Base-by-base conservation (phyloP, 2,888 invertebrate species). In the Drosophila pegasa region DNA sequence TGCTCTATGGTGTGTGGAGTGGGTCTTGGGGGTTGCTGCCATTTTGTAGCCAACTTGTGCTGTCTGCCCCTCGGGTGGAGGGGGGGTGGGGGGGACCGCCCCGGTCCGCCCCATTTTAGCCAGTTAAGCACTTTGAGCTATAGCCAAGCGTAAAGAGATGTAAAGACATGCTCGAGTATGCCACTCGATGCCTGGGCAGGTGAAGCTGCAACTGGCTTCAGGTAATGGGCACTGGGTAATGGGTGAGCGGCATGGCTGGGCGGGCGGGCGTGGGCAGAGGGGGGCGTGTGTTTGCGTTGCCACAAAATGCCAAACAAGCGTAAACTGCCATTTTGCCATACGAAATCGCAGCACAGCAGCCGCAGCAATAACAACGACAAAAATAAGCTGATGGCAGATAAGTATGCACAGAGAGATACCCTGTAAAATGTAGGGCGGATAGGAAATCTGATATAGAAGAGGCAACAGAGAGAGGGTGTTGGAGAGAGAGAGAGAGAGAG, bases 91-190 rank as follows among this genome's bases (percentile, higher is more conserved):
- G n/a, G n/a, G n/a, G n/a, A n/a, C 16, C 18, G n/a, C 56, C 37
- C 6, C 10, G 8, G 9, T 25, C 20, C 1, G 5, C n/a, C 14
- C 12, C 27, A 14, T 45, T 56, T 35, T 16, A 43, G 69, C 55
- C 45, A 58, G 62, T 68, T 63, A 56, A 27, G 63, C 69, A 78
- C 84, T 80, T 83, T 83, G 73, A 76, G 72, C 57, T 68, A 75
- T 71, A 87, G 27, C 71, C 85, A 88, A 88, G 85, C 85, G 85
- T 87, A 81, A 88, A 85, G 73, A 85, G 85, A 88, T 85, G 85
- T 85, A 85, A 85, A 85, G 85, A 85, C 89, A 85, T 87, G 75
- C 77, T 88, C 71, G 68, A 85, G 85, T 77, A 52, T 75, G 85
- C 85, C 75, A 88, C 85, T 85, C 88, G 82, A 85, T 84, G 88